A percentile compares a stretch with the other conserved stretches of the same genome.
Evolutionary conservation across 2,888 invertebrate species (phyloP).

Genomic region (Hypomecis punctinalis): DNA sequence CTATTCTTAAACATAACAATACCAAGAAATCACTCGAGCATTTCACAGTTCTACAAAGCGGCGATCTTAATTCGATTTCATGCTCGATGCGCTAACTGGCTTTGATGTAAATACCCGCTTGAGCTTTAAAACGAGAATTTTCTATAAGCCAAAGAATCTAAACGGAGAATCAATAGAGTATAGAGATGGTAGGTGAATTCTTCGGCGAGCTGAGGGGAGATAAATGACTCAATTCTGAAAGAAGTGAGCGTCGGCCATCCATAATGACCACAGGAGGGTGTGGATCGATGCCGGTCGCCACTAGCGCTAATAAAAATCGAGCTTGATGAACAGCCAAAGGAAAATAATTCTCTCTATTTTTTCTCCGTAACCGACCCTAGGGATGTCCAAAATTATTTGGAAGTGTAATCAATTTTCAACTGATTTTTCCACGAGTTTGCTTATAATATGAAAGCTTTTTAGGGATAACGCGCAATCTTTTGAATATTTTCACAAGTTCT

Average conservation of each 20-base stretch:
- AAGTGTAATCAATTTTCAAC: constrained; percentile 6
- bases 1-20: constrained; percentile 31
- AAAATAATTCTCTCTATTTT: constrained; percentile 30
- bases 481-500: not conserved
- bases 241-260: constrained; percentile 45
- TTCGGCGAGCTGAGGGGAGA: constrained; percentile 44
- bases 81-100: constrained; percentile 42
- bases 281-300: constrained; percentile 31
- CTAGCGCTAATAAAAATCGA: constrained; percentile 49
- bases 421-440: constrained; percentile 3
- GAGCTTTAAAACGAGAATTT: constrained; percentile 32
- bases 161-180: constrained; percentile 36
- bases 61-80: constrained; percentile 47
- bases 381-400: not conserved
- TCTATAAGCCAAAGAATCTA: constrained; percentile 29
- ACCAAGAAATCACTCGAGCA: constrained; percentile 38
- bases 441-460: constrained; percentile 6
- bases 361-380: constrained; percentile 12
- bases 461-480: constrained; percentile 3
- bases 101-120: constrained; percentile 45
- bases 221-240: constrained; percentile 58
- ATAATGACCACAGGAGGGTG: constrained; percentile 47
- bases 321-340: constrained; percentile 45
- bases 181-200: constrained; percentile 31
- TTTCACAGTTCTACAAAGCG: constrained; percentile 42